Evolutionary conservation across 2,888 invertebrate species (phyloP), one percentile per base, ranked within the genome.

Genomic region (Himalopsyche tibetana): DNA sequence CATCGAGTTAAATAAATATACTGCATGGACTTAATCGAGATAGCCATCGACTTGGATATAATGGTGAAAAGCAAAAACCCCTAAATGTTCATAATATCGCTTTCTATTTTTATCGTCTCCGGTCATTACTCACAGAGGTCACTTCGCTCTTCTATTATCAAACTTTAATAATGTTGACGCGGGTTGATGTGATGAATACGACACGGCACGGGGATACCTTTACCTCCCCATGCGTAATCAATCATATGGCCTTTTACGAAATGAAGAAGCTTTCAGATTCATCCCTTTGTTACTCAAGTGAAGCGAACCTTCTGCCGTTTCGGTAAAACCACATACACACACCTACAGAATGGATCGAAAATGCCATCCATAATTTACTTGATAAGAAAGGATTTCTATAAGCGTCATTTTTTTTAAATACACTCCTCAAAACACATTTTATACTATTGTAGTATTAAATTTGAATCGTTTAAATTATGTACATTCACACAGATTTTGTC

Each of bases 161-260:
- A 63, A 63, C 63, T 63, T 63, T 63, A 4, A 63, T 63, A 63
- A 12, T 63, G 63, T 63, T 63, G 63, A 63, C 63, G 28, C 19
- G 63, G 63, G 63, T 63, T 63, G 63, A 63, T 63, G 63, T 28
- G 63, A 63, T 63, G 28, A 63, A 63, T 63, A 63, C 19, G 19
- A 19, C 63, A 63, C 63, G 63, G 28, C 63, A 63, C 63, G 63
- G 28, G 63, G 63, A 63, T 28, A 51, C 15, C 51, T 51, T 51
- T 19, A 19, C 63, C 63, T 51, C 63, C 19, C 63, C 19, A 8
- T 19, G 63, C 63, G 63, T 19, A 63, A 63, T 63, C 63, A 63
- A 63, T 63, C 63, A 63, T 63, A 63, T 63, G 19, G 63, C 63
- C 63, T 63, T 63, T 63, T 63, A 63, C 63, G 63, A 28, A 63